Evolutionary conservation across 2,797 vertebrate genomes (phyloP).

Genomic region (Clarias laeviceps): DNA sequence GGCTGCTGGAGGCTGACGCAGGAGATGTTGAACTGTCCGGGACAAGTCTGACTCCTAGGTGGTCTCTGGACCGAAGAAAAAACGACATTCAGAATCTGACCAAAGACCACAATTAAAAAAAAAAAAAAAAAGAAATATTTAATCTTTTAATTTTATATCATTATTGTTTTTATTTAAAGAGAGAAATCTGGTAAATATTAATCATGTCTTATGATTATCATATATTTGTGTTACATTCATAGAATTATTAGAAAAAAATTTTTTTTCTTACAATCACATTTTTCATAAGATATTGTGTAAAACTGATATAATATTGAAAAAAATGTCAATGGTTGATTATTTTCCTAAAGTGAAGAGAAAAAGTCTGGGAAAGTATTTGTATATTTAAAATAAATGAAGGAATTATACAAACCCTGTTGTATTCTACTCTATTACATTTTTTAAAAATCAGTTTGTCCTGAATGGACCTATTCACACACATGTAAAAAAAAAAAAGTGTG

Average conservation of each 20-base stretch:
- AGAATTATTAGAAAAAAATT: neutral
- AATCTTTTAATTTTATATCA: neutral
- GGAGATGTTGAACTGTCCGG: constrained; percentile 65
- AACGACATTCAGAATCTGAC: neutral
- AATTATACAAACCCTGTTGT: neutral
- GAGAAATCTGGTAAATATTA: neutral
- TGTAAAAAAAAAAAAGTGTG: neutral
- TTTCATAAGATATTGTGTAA: neutral
- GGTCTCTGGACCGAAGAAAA: constrained; percentile 42
- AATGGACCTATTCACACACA: neutral
- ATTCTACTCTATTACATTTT: neutral
- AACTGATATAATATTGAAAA: neutral
- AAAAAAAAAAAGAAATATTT: too few species aligned
- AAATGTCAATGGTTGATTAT: neutral
- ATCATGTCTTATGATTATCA: neutral
- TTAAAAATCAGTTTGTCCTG: neutral
- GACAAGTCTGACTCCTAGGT: constrained; percentile 63
- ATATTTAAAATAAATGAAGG: neutral
- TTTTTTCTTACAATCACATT: neutral
- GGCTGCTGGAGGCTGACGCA: constrained; percentile 52
- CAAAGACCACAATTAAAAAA: neutral
- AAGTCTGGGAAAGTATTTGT: neutral
- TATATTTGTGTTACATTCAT: neutral
- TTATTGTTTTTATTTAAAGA: neutral
- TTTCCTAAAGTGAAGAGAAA: neutral